Evolutionary conservation across 2,113 vertebrate genomes (phyloP).

Genomic region (Anguilla japonica): DNA sequence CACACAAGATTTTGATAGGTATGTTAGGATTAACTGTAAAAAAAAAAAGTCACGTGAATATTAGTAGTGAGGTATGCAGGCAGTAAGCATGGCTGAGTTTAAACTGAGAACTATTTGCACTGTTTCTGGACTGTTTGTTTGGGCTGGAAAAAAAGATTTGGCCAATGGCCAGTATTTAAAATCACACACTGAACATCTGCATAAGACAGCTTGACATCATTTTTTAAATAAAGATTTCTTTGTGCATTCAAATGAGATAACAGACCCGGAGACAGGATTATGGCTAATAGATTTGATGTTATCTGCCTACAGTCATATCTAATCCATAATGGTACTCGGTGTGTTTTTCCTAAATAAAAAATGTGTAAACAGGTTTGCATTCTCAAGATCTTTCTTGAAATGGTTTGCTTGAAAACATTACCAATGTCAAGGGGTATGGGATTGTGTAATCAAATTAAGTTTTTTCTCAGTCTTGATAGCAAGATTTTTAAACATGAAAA

Average conservation of each 20-base stretch:
- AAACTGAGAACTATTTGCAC: background rate
- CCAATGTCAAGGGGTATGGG: too few relatives aligned
- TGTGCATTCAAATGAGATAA: background rate
- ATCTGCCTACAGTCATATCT: background rate
- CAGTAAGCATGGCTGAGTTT: background rate
- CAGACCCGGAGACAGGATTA: background rate
- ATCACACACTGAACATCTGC: background rate
- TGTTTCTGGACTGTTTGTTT: background rate
- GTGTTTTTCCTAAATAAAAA: background rate
- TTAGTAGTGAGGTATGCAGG: background rate
- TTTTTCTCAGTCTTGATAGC: background rate
- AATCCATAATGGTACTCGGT: background rate
- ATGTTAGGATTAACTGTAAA: background rate
- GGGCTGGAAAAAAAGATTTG: background rate
- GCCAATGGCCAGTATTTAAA: background rate
- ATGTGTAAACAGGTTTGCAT: background rate
- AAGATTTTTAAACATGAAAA: background rate
- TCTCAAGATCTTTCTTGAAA: background rate
- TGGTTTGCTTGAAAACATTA: background rate
- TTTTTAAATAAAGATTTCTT: too few relatives aligned
- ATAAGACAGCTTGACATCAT: background rate
- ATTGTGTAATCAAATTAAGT: too few relatives aligned
- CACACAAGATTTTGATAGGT: background rate
- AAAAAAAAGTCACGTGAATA: background rate
- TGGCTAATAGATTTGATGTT: background rate